These are phyloP conservation scores for Corythornis vintsioides DNA, from an alignment of 2,113 vertebrate species.

Conservation along the genomic window DNA sequence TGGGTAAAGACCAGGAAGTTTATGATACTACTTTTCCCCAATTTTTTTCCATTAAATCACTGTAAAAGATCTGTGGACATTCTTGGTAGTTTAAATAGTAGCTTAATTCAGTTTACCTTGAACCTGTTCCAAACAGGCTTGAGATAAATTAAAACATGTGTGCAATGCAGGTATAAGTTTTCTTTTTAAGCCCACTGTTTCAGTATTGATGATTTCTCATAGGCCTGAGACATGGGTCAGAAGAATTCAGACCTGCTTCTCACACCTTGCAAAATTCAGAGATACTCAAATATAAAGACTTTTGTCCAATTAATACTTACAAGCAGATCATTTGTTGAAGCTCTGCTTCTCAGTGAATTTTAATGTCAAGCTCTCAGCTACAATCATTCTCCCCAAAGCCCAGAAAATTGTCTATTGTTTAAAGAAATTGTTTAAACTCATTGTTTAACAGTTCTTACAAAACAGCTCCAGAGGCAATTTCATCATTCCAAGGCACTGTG, in stretches of 20 bases:
- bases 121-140: neutral
- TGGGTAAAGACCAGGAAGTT: neutral
- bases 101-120: slow-evolving; percentile 15
- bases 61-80: neutral
- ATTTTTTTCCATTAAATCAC: neutral
- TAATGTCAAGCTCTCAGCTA: neutral
- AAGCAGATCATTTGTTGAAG: neutral
- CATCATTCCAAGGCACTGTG: neutral
- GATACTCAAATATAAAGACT: neutral
- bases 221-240: neutral
- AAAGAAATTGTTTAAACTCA: neutral
- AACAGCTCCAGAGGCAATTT: neutral
- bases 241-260: neutral
- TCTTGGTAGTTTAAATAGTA: slow-evolving; percentile 13
- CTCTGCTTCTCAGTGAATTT: neutral
- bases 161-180: neutral
- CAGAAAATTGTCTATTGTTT: neutral
- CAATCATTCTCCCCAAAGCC: neutral
- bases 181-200: neutral
- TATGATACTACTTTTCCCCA: neutral
- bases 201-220: neutral
- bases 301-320: neutral
- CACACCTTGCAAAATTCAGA: neutral
- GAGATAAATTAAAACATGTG: neutral
- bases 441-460: neutral